Evolutionary conservation across 1,140 invertebrate species (phyloP).

Genomic region (Drosophila ohnishii): DNA sequence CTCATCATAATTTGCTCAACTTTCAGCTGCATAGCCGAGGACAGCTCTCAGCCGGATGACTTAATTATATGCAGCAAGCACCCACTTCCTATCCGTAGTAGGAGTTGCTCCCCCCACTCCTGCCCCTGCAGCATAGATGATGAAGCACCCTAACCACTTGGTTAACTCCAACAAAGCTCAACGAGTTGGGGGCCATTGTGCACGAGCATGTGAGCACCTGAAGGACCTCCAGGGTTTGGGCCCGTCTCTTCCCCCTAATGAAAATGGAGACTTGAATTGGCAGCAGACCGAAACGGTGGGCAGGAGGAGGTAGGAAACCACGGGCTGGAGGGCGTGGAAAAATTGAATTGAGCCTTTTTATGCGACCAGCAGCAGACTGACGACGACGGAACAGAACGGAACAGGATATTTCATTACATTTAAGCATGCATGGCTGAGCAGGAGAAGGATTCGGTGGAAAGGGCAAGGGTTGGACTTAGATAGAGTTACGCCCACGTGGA

Average conservation of each 20-base stretch:
- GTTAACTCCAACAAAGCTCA: constrained; percentile 53
- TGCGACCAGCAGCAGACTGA: constrained; percentile 52
- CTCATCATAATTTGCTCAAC: constrained; percentile 42
- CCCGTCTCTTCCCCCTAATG: constrained; percentile 35
- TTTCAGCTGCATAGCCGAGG: constrained; percentile 27
- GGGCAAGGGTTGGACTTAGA: constrained; percentile 4
- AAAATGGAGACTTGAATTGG: constrained; percentile 70
- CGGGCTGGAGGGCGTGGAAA: constrained; percentile 26
- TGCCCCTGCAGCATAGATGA: not conserved
- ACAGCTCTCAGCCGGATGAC: constrained; percentile 39
- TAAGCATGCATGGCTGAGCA: constrained; percentile 72
- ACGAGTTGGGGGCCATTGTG: constrained; percentile 58
- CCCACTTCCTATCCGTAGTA: constrained; percentile 23
- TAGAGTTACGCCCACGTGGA: constrained; percentile 46
- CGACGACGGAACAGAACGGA: constrained; percentile 25
- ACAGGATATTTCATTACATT: constrained; percentile 81
- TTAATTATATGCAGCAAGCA: constrained; percentile 65
- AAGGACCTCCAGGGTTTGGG: constrained; percentile 55
- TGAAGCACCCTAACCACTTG: constrained; percentile 36
- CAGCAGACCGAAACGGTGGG: constrained; percentile 61
- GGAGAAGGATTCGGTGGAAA: constrained; percentile 6
- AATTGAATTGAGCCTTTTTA: constrained; percentile 80
- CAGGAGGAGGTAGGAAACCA: constrained; percentile 4
- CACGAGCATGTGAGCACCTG: constrained; percentile 33
- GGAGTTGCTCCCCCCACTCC: constrained; percentile 11